Conservation (phyloP, 2,113 vertebrate species). For the Pongo pygmaeus region DNA sequence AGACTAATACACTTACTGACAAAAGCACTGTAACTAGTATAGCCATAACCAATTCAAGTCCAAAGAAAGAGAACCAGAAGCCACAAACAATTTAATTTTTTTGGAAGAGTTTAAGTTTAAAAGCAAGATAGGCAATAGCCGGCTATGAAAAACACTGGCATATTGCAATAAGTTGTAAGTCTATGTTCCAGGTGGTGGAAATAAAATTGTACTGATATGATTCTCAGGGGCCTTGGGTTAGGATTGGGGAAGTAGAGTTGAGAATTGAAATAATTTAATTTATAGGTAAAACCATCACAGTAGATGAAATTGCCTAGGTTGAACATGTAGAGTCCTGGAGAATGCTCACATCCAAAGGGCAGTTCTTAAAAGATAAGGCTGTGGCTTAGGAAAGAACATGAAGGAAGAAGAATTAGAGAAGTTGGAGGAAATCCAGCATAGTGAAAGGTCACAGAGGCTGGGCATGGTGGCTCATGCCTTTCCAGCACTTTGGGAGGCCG, state of each 20-base stretch:
- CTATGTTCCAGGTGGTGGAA: background rate
- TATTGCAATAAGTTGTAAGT: background rate
- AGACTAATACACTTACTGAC: background rate
- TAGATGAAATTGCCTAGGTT: background rate
- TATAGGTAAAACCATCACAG: background rate
- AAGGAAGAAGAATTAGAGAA: background rate
- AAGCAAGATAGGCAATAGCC: background rate
- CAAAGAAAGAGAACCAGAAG: background rate
- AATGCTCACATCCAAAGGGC: background rate
- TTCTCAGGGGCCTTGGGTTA: background rate
- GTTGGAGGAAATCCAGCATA: background rate
- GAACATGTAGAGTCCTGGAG: background rate
- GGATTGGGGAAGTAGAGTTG: background rate
- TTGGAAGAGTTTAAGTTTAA: background rate
- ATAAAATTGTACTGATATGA: background rate
- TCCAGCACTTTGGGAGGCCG: no score
- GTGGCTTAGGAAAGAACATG: background rate
- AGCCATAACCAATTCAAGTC: background rate
- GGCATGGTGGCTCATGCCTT: no score
- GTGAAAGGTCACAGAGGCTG: background rate
- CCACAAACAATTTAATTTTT: background rate
- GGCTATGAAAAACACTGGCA: background rate
- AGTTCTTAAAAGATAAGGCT: background rate
- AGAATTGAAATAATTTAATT: background rate
- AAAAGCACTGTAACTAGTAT: background rate